These are phyloP conservation scores for Glossophaga mutica DNA, from an alignment of 2,797 vertebrate genomes.

Conservation along the genomic window DNA sequence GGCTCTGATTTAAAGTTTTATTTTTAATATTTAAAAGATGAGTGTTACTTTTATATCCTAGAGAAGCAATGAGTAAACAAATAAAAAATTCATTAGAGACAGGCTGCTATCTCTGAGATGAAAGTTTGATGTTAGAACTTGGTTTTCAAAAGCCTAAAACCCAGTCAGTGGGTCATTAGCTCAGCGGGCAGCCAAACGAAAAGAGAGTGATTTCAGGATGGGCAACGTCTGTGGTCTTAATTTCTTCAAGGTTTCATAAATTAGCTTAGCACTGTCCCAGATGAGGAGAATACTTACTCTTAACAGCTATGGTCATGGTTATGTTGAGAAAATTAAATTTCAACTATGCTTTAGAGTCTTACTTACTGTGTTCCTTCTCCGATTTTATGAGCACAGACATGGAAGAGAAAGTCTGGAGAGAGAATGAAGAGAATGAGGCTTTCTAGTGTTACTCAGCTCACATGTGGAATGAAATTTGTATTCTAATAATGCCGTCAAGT, in stretches of 20 bases:
- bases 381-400: neutral
- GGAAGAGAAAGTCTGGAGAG: neutral
- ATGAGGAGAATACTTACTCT: constrained; percentile 60
- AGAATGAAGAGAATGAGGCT: neutral
- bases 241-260: constrained; percentile 76
- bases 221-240: constrained; percentile 71
- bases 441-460: neutral
- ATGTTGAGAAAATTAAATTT: constrained; percentile 64
- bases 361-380: neutral
- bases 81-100: constrained; percentile 86
- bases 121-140: constrained; percentile 79
- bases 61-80: constrained; percentile 84
- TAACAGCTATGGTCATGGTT: constrained; percentile 56
- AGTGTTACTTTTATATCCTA: constrained; percentile 80
- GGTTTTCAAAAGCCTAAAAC: constrained; percentile 80
- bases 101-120: constrained; percentile 80
- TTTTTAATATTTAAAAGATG: constrained; percentile 77
- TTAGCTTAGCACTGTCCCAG: constrained; percentile 70
- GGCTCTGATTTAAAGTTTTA: constrained; percentile 72
- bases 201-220: constrained; percentile 60
- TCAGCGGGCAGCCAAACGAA: constrained; percentile 65
- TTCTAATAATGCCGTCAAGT: neutral
- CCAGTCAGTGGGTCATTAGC: constrained; percentile 81
- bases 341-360: constrained; percentile 56
- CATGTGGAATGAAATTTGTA: neutral